Percentiles rank a stretch among this genome's conserved stretches.
Conservation (phyloP, 2,797 vertebrate species). For the Lerista edwardsae region DNA sequence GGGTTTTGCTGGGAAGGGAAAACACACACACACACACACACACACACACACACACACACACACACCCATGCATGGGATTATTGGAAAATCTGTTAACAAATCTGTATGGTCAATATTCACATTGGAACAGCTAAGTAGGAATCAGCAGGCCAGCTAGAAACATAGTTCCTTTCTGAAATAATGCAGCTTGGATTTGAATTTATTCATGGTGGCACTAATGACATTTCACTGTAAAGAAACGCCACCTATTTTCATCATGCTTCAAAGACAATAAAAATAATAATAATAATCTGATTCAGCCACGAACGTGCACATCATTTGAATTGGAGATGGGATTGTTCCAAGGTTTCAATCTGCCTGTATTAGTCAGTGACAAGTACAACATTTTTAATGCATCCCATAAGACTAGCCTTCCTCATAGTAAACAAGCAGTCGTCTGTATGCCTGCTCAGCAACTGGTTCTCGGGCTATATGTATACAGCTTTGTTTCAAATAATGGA, state of each 20-base stretch:
- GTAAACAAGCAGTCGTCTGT: slow-evolving; percentile 76
- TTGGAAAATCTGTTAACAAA: slow-evolving; percentile 50
- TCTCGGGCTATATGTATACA: slow-evolving; percentile 62
- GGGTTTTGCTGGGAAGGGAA: slow-evolving; percentile 30
- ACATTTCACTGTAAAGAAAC: background rate
- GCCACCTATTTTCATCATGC: background rate
- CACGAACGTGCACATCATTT: slow-evolving; percentile 35
- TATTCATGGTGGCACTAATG: background rate
- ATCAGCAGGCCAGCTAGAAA: background rate
- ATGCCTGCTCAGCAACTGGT: slow-evolving; percentile 64
- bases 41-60: background rate
- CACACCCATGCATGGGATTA: slow-evolving; percentile 31
- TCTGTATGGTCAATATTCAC: slow-evolving; percentile 25
- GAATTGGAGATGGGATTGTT: slow-evolving; percentile 53
- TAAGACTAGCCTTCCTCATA: slow-evolving; percentile 67
- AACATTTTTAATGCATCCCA: slow-evolving; percentile 74
- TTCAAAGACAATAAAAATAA: slow-evolving; percentile 47
- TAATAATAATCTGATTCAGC: slow-evolving; percentile 57
- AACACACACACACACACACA: background rate
- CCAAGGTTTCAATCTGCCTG: slow-evolving; percentile 64
- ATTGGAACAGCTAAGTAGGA: background rate
- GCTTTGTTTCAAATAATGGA: slow-evolving; percentile 79
- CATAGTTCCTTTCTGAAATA: slow-evolving; percentile 15
- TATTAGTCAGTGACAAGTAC: slow-evolving; percentile 74
- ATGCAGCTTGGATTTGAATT: background rate